Evolutionary conservation across 2,113 vertebrate species (phyloP), one percentile per base, ranked within the genome.

Genomic region (Edolisoma coerulescens): DNA sequence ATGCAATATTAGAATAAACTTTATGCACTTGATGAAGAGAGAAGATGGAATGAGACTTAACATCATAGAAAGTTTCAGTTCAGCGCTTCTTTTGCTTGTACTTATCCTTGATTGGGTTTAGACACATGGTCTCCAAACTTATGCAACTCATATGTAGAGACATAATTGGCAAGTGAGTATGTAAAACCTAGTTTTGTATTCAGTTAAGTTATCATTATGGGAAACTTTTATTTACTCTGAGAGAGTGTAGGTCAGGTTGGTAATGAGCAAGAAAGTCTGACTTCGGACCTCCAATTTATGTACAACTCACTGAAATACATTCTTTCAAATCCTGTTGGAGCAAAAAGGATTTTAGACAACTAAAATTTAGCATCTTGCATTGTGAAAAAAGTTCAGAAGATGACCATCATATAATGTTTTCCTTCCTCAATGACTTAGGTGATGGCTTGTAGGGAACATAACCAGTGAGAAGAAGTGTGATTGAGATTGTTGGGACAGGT

Each of bases 251-350:
- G 5, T 79, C n/a, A 60, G 7, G 10, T 68, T 78, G 57, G 15
- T 73, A 75, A 37, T 65, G 93, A 93, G 59, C 69, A 77, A 86
- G 91, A 57, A 96, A 77, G 61, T 95, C 93, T 79, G 18, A 45
- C 12, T 73, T 39, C 28, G 44, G 57, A 56, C 12, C 11, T 91
- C 88, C 52, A 87, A 45, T 92, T 87, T 94, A 59, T 32, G 70
- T 86, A 59, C 70, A 57, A 54, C 32, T 71, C 22, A 83, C 69
- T 30, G 35, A 91, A 97, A 83, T 87, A 19, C 8, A 64, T 54
- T 76, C 89, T 94, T 96, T 97, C 56, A 71, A 79, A 77, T 83
- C 30, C 50, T 85, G 23, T 82, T 81, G 56, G 54, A 68, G 13
- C 81, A 83, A 50, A 64, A 94, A 32, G 15, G 28, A 57, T 83